Percentiles rank a stretch among this genome's conserved stretches.
Conservation (phyloP, 2,888 invertebrate species). For the Creontiades dilutus region DNA sequence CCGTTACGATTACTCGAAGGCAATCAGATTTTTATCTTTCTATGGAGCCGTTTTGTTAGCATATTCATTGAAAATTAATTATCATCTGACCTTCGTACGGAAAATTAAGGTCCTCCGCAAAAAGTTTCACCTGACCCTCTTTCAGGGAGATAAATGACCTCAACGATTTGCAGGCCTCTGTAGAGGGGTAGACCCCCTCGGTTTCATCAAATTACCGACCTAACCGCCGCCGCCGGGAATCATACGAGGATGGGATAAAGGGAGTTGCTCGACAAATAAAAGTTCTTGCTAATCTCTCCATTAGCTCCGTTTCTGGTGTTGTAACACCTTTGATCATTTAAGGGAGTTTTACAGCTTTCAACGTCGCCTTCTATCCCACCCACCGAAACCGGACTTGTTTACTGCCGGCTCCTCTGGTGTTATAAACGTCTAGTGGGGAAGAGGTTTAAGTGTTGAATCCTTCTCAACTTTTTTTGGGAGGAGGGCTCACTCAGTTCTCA, state of each 20-base stretch:
- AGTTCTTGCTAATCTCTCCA: slow-evolving; percentile 25
- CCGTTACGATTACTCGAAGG: too few species aligned
- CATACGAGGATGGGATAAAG: background rate
- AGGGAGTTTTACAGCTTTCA: slow-evolving; percentile 14
- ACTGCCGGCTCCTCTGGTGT: background rate
- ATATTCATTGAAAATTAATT: too few species aligned
- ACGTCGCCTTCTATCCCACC: background rate
- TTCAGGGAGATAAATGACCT: background rate
- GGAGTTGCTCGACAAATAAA: background rate
- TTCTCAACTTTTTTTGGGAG: background rate
- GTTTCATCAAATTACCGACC: slow-evolving; percentile 25
- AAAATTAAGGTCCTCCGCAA: too few species aligned
- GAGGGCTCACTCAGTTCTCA: background rate
- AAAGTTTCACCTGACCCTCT: slow-evolving; percentile 6
- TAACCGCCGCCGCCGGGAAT: background rate
- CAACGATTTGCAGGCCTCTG: background rate
- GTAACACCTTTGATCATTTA: slow-evolving; percentile 21
- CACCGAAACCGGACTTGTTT: background rate
- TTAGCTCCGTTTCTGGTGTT: background rate
- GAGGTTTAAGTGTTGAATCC: background rate
- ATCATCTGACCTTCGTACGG: too few species aligned
- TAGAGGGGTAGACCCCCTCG: too few species aligned
- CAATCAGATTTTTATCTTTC: too few species aligned
- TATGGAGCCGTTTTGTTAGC: too few species aligned
- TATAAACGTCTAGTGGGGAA: background rate